Conservation (phyloP, 2,113 vertebrate species). For the Sorex fumeus region DNA sequence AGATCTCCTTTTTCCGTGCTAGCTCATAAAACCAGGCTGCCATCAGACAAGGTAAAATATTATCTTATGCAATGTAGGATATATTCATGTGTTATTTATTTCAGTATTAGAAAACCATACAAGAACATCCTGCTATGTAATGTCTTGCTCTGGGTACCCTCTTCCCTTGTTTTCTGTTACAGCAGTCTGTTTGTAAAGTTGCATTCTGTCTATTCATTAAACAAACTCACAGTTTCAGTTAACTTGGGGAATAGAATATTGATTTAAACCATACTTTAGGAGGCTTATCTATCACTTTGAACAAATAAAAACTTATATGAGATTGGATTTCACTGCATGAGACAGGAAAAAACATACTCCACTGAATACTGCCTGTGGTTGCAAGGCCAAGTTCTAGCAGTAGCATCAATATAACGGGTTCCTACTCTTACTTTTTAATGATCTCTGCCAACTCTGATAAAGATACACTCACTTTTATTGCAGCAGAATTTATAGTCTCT, state of each 20-base stretch:
- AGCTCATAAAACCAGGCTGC: conserved; percentile 29
- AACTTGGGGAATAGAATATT: conserved; percentile 77
- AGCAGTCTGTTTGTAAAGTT: conserved; percentile 68
- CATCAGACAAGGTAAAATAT: neutral
- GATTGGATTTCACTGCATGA: conserved; percentile 77
- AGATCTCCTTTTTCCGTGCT: neutral
- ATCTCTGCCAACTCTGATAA: conserved; percentile 82
- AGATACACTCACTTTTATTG: conserved; percentile 56
- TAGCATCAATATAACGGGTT: conserved; percentile 74
- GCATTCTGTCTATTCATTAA: conserved; percentile 72
- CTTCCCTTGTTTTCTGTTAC: conserved; percentile 44
- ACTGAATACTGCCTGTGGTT: conserved; percentile 64
- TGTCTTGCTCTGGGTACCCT: conserved; percentile 1
- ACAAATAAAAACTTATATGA: conserved; percentile 80
- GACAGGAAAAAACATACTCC: conserved; percentile 57
- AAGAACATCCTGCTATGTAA: neutral
- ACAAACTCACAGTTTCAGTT: conserved; percentile 64
- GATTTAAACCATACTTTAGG: conserved; percentile 78
- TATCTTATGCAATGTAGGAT: conserved; percentile 45
- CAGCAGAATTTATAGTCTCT: conserved; percentile 58
- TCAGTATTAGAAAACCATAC: conserved; percentile 49
- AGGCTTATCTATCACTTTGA: conserved; percentile 81
- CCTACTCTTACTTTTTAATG: conserved; percentile 82
- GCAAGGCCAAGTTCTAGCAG: conserved; percentile 63
- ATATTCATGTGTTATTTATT: conserved; percentile 42